These are phyloP conservation scores for Nasua narica DNA, from an alignment of 2,797 vertebrate species.

Conservation along the genomic window DNA sequence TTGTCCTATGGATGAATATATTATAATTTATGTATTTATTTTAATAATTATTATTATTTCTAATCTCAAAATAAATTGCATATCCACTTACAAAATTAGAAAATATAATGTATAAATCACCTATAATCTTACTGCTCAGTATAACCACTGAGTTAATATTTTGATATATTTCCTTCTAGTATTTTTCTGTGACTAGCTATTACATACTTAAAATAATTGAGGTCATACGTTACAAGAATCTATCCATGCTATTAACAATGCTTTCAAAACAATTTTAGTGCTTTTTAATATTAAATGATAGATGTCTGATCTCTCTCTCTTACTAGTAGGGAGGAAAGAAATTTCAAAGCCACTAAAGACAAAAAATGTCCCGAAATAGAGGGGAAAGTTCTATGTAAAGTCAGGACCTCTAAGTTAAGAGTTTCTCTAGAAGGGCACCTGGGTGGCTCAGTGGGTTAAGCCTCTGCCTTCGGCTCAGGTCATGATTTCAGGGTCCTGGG, in stretches of 20 bases:
- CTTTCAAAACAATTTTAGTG: conserved; percentile 48
- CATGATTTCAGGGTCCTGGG: no score
- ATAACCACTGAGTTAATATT: conserved; percentile 45
- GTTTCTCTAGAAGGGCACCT: not conserved
- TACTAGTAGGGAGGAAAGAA: not conserved
- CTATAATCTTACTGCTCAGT: conserved; percentile 52
- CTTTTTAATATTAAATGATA: conserved; percentile 27
- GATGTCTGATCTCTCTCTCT: not conserved
- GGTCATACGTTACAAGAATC: conserved; percentile 49
- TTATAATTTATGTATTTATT: conserved; percentile 53
- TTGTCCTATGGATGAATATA: conserved; percentile 36
- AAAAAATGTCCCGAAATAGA: not conserved
- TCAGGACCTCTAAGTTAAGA: not conserved
- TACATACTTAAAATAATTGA: conserved; percentile 65
- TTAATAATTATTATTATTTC: conserved; percentile 51
- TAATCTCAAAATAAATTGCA: conserved; percentile 65
- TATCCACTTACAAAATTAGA: conserved; percentile 59
- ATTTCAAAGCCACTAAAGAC: not conserved
- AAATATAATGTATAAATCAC: conserved; percentile 48
- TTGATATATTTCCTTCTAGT: conserved; percentile 49
- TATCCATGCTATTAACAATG: conserved; percentile 55
- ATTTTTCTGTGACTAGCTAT: conserved; percentile 56
- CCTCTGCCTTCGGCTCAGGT: no score
- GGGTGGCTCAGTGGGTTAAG: no score
- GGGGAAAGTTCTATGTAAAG: not conserved